Percentiles rank a stretch among this genome's conserved stretches.
These are phyloP conservation scores for Hemicrepidius hirtus DNA, from an alignment of 2,888 invertebrate genomes.

Conservation along the genomic window DNA sequence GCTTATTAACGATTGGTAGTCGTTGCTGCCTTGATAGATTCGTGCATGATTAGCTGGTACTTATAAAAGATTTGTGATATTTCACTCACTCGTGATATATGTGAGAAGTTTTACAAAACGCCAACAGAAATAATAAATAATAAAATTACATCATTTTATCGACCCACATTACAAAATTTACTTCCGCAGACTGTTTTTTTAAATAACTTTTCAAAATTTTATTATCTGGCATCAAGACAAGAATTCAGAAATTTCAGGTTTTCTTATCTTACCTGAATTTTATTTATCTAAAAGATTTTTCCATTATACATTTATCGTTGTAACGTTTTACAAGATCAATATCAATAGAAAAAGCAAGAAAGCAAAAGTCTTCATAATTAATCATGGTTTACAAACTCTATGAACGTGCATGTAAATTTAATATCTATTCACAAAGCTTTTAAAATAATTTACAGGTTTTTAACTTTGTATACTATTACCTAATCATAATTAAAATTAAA, in stretches of 20 bases:
- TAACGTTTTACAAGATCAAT: too few relatives aligned
- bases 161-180: slow-evolving; percentile 4
- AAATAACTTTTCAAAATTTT: neutral
- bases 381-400: too few relatives aligned
- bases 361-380: too few relatives aligned
- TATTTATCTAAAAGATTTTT: neutral
- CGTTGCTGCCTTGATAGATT: slow-evolving; percentile 33
- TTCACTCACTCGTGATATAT: slow-evolving; percentile 33
- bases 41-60: slow-evolving; percentile 29
- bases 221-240: too few relatives aligned
- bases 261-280: neutral
- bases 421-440: too few relatives aligned
- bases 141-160: slow-evolving; percentile 16
- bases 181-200: neutral
- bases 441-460: too few relatives aligned
- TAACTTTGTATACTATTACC: too few relatives aligned
- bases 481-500: too few relatives aligned
- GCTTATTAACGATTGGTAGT: slow-evolving; percentile 42
- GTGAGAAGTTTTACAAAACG: slow-evolving; percentile 36
- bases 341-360: too few relatives aligned
- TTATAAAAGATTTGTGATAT: slow-evolving; percentile 39
- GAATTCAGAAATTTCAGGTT: neutral
- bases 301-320: too few relatives aligned
- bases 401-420: too few relatives aligned
- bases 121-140: slow-evolving; percentile 21